Base-by-base conservation (phyloP, 1,140 invertebrate genomes). In the Pomacea maculata region DNA sequence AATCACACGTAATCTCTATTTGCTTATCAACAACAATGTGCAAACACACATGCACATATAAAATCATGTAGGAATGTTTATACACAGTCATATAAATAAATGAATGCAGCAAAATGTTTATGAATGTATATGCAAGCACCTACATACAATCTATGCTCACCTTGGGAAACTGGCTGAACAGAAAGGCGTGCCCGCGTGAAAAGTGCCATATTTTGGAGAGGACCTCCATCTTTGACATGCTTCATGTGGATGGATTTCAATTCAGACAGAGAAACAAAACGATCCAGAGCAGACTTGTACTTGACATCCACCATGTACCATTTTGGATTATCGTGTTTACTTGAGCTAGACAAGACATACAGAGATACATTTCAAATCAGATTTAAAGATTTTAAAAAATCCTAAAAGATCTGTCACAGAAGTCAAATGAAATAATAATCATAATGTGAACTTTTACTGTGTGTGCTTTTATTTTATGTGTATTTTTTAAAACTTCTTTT, bases 231-330 rank as follows among this genome's bases (percentile, higher is more conserved):
- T 45, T 77, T 81, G 73, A 88, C 88, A 80, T 91, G 90, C 74
- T 88, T 61, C 61, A 83, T 79, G 80, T 90, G 89, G 64, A 87
- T 73, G 1, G 77, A 75, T 75, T 91, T 90, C 25, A 91, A 81
- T 76, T 90, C 89, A n/a, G 88, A 80, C n/a, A 91, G 81, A n/a
- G 89, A 85, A 55, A 91, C 88, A 72, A 83, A 91, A 25, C 89
- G 82, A 68, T 89, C 87, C 78, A 91, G 79, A 81, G 86, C 87
- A 19, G 88, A 82, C 14, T 82, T 81, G 82, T 86, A 90, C 65
- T 91, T 86, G 1, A 91, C 89, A 81, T 91, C 90, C 10, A 91
- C 90, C 89, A 91, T 90, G 74, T 83, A 90, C 90, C 90, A 90
- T 45, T 82, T 82, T 29, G 90, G 90, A 67, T 87, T 85, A 15